Evolutionary conservation across 2,888 invertebrate genomes (phyloP), one percentile per base, ranked within the genome.

Genomic region (Xanthia icteritia): DNA sequence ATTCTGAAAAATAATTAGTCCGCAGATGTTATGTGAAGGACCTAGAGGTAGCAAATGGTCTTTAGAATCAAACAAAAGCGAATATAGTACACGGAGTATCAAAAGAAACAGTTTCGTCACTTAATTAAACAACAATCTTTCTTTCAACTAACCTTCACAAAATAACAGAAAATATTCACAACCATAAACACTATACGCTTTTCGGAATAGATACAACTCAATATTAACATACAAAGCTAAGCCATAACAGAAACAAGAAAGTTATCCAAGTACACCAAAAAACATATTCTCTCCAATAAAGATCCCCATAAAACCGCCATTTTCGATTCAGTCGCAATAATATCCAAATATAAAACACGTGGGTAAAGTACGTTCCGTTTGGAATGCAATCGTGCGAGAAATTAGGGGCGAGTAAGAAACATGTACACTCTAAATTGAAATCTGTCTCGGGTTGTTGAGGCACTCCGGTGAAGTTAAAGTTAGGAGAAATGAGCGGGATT

Each of bases 361-460:
- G 80, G 78, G 82, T 84, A 82, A 75, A 83, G 86, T 88, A 89
- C 89, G 90, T 91, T 89, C 84, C 88, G 91, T 89, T 89, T 88
- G 89, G 88, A 82, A 90, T 88, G 90, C 92, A 92, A 93, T 93
- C 90, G 91, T 89, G 91, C 92, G 90, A 88, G 90, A 93, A 93
- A 93, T 93, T 92, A 93, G 90, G 91, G 90, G 86, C 88, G 89
- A 90, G 90, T 89, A 91, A 90, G 91, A 91, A 91, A 92, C 92
- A 92, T 91, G 92, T 92, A 92, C 88, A 91, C 90, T 91, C 90
- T 87, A 91, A 93, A 93, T 92, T 93, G 93, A 93, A 92, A 92
- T 92, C 92, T 92, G 92, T 91, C 91, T 90, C 87, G 89, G 89
- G 88, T 86, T 90, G 90, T 89, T 89, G 89, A 88, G 86, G 86